These are phyloP conservation scores for Anser cygnoides DNA, from an alignment of 2,113 vertebrate genomes.

Conservation along the genomic window DNA sequence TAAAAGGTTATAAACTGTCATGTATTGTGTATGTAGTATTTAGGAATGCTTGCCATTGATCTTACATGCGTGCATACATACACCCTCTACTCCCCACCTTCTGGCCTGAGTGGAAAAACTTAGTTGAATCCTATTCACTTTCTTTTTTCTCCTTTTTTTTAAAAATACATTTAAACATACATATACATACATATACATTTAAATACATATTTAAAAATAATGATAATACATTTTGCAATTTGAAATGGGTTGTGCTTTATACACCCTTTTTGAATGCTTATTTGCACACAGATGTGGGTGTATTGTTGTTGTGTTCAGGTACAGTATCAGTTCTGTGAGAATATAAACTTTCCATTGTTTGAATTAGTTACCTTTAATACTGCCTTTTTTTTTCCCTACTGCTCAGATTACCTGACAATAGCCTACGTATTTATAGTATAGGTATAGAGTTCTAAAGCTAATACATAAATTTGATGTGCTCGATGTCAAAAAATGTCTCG, in stretches of 20 bases:
- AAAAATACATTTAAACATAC: too few species aligned
- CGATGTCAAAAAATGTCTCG: neutral
- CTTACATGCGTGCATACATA: too few species aligned
- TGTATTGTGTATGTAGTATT: neutral
- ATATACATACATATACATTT: too few species aligned
- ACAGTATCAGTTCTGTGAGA: neutral
- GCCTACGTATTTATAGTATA: neutral
- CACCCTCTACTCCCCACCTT: neutral
- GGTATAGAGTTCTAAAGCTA: neutral
- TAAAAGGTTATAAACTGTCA: neutral
- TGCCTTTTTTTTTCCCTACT: neutral
- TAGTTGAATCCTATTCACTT: neutral
- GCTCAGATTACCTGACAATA: neutral
- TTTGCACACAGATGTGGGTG: neutral
- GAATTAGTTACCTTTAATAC: neutral
- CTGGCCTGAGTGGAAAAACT: neutral
- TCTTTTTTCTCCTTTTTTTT: neutral
- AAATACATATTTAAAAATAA: neutral
- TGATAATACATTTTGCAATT: neutral
- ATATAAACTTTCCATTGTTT: neutral
- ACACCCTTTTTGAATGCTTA: neutral
- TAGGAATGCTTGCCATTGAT: neutral
- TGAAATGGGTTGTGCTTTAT: neutral
- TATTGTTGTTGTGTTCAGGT: neutral
- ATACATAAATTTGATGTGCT: neutral